Base-by-base conservation (phyloP, 1,140 invertebrate genomes). In the Drosophila melanica region DNA sequence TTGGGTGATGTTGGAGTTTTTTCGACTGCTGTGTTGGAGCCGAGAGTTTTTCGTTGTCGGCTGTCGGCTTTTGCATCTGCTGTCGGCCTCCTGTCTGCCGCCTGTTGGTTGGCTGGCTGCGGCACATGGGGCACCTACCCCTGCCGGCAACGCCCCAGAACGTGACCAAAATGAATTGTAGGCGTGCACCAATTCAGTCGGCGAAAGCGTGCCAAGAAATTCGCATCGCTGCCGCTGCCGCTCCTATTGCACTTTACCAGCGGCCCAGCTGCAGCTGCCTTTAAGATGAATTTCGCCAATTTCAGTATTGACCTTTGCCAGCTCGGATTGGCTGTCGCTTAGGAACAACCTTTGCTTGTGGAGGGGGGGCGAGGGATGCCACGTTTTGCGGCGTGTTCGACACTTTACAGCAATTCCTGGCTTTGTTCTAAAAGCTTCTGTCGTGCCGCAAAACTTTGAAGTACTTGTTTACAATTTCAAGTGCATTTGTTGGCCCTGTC, bases 391-490 rank as follows among this genome's bases (percentile, higher is more conserved):
- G 37, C 11, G 39, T 14, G 20, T 0, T 44, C 37, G 47, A 23
- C 51, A 63, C 59, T 70, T 51, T 5, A 69, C 16, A 39, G 23
- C 16, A 10, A 53, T 58, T 59, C 42, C 30, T 63, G 47, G 74
- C 78, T 75, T 81, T 86, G 81, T 85, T 80, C 74, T 85, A 67
- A 63, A 71, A 73, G 63, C 59, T 68, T 65, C 65, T 60, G 71
- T 75, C 66, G 53, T 79, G 65, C 48, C 64, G 76, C 55, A 57
- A 74, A 87, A 87, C 60, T 81, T 87, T 80, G 66, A 81, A 87
- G 82, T 84, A 87, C 82, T 87, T 87, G 82, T 89, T 87, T 87
- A 87, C 75, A 71, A 82, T 87, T 82, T 86, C 71, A 87, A 86
- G 82, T 87, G 82, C 63, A 75, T 78, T 71, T 80, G 65, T 53